Conservation (phyloP, 1,140 invertebrate species). For the Saccostrea glomerata region DNA sequence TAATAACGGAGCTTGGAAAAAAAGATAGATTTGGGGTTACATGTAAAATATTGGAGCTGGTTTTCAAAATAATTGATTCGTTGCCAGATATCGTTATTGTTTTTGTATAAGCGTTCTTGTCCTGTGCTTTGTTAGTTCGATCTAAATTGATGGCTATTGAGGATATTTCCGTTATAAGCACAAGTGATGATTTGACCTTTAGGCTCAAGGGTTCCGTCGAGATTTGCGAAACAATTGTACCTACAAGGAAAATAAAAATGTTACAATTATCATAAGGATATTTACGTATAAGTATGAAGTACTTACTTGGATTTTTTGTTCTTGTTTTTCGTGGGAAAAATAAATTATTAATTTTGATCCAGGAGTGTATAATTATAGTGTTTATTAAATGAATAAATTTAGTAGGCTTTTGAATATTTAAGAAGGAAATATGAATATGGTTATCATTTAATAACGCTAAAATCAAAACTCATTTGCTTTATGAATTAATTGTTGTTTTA, state of each 20-base stretch:
- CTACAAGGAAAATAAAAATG: not conserved
- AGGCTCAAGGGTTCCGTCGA: not conserved
- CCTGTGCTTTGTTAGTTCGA: not conserved
- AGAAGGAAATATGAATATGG: too few species aligned
- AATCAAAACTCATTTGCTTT: too few species aligned
- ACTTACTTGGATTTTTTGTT: too few species aligned
- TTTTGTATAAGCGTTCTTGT: not conserved
- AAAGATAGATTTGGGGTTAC: too few species aligned
- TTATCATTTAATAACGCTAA: too few species aligned
- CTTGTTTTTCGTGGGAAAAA: too few species aligned
- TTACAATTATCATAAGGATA: not conserved
- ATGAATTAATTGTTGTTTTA: too few species aligned
- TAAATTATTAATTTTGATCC: too few species aligned
- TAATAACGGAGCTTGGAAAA: not conserved
- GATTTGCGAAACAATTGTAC: not conserved
- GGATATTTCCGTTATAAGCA: not conserved
- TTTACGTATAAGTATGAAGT: too few species aligned
- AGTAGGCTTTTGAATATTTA: too few species aligned
- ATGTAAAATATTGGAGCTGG: not conserved
- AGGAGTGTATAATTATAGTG: too few species aligned
- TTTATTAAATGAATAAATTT: too few species aligned
- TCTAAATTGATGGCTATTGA: not conserved
- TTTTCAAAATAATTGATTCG: not conserved
- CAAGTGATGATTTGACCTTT: not conserved
- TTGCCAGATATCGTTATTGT: not conserved